Percentiles rank a stretch among this genome's conserved stretches.
Conservation (phyloP, 2,888 invertebrate genomes). For the Thecocarcelia acutangulata region DNA sequence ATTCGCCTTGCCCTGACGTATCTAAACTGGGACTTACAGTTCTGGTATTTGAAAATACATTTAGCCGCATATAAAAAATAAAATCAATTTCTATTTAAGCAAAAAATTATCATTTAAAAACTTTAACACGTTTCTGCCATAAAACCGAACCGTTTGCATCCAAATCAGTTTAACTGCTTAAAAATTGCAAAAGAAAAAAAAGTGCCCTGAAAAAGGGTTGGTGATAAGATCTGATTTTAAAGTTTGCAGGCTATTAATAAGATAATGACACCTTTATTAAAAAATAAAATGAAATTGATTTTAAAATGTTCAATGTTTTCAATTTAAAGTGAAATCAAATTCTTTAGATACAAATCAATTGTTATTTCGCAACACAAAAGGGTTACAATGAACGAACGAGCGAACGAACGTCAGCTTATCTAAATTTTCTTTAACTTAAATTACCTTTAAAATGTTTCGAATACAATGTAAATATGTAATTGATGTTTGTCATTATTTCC, state of each 20-base stretch:
- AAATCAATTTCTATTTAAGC: too few relatives aligned
- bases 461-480: constrained; percentile 16
- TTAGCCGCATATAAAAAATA: too few relatives aligned
- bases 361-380: constrained; percentile 24
- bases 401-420: constrained; percentile 30
- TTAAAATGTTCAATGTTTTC: constrained; percentile 25
- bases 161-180: constrained; percentile 24
- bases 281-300: constrained; percentile 9
- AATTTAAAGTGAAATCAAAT: constrained; percentile 19
- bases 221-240: constrained; percentile 41
- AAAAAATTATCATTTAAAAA: too few relatives aligned
- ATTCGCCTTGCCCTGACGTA: too few relatives aligned
- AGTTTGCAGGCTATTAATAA: constrained; percentile 27
- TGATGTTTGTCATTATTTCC: constrained; percentile 60
- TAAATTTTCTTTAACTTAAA: constrained; percentile 53
- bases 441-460: constrained; percentile 36
- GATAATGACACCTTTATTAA: constrained; percentile 9
- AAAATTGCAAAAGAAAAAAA: too few relatives aligned
- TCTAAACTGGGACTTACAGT: too few relatives aligned
- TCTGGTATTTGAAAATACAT: too few relatives aligned
- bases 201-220: constrained; percentile 29
- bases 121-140: constrained; percentile 47
- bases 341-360: constrained; percentile 40
- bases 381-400: constrained; percentile 17
- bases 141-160: constrained; percentile 14